phyloP scores from a whole-genome alignment of 1,140 invertebrate species.

The Drosophila neocordata region DNA sequence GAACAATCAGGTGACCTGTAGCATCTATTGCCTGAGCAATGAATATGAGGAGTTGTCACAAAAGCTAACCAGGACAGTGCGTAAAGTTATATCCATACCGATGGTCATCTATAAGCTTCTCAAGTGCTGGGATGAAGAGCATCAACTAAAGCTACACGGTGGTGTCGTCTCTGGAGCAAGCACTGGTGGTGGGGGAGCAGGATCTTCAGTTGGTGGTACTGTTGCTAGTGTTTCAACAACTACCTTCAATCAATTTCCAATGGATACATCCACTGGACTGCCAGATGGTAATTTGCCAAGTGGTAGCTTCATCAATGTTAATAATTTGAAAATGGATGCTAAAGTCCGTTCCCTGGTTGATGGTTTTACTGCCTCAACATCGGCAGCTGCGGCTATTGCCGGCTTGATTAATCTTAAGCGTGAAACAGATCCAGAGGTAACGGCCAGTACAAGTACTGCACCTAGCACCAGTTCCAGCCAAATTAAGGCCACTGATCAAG shows the following conservation, averaged over 20 bases:
- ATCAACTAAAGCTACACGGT: constrained; percentile 83
- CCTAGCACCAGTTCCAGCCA: neutral
- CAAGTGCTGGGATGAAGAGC: constrained; percentile 86
- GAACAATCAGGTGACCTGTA: constrained; percentile 89
- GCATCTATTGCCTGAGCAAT: constrained; percentile 85
- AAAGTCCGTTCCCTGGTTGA: constrained; percentile 64
- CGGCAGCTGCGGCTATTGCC: constrained; percentile 64
- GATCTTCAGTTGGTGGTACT: constrained; percentile 23
- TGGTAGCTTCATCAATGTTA: constrained; percentile 50
- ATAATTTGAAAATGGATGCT: constrained; percentile 57
- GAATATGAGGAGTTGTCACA: constrained; percentile 86
- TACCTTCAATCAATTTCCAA: constrained; percentile 54
- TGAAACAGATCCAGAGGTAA: constrained; percentile 62
- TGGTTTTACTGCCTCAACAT: constrained; percentile 63
- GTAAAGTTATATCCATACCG: constrained; percentile 95
- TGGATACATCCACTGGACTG: constrained; percentile 39
- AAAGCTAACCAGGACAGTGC: constrained; percentile 92
- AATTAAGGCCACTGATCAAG: constrained; percentile 55
- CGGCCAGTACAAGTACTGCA: constrained; percentile 4
- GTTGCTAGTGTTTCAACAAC: constrained; percentile 20
- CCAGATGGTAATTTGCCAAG: constrained; percentile 35
- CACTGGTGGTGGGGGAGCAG: constrained; percentile 82
- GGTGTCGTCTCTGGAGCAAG: constrained; percentile 82
- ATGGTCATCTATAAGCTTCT: constrained; percentile 90
- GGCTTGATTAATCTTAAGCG: constrained; percentile 64